A percentile compares a stretch with the other conserved stretches of the same genome.
These are phyloP conservation scores for Zaprionus ornatus DNA, from an alignment of 1,140 invertebrate species.

Conservation along the genomic window DNA sequence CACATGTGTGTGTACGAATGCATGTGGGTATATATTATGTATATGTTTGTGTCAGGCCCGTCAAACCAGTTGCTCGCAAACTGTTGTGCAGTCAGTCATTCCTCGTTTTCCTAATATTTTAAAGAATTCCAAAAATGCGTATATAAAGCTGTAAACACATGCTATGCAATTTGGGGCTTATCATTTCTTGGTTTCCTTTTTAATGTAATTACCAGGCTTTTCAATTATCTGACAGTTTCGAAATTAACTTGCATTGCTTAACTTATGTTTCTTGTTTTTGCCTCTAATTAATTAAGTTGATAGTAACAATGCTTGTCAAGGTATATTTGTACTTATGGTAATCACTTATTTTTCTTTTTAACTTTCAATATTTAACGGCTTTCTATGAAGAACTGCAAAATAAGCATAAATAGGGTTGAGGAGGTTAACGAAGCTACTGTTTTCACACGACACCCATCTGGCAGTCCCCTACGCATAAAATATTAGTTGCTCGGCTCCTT, in stretches of 20 bases:
- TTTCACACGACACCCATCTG: no score
- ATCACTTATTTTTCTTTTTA: background rate
- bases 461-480: background rate
- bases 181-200: constrained; percentile 38
- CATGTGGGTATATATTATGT: constrained; percentile 7
- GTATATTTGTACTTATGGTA: background rate
- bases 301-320: background rate
- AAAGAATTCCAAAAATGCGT: constrained; percentile 60
- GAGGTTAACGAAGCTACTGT: no score
- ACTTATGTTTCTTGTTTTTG: background rate
- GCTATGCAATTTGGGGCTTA: constrained; percentile 31
- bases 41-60: constrained; percentile 8
- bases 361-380: background rate
- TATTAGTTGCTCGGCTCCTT: background rate
- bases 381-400: background rate
- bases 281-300: background rate
- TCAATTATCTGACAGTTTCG: constrained; percentile 56
- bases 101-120: constrained; percentile 47
- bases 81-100: constrained; percentile 35
- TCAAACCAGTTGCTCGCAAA: constrained; percentile 44
- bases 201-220: constrained; percentile 12
- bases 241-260: constrained; percentile 34
- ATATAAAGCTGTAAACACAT: background rate
- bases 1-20: constrained; percentile 1
- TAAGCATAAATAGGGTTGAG: no score